Base-by-base conservation (phyloP, 2,797 vertebrate genomes). In the Vireo griseus region DNA sequence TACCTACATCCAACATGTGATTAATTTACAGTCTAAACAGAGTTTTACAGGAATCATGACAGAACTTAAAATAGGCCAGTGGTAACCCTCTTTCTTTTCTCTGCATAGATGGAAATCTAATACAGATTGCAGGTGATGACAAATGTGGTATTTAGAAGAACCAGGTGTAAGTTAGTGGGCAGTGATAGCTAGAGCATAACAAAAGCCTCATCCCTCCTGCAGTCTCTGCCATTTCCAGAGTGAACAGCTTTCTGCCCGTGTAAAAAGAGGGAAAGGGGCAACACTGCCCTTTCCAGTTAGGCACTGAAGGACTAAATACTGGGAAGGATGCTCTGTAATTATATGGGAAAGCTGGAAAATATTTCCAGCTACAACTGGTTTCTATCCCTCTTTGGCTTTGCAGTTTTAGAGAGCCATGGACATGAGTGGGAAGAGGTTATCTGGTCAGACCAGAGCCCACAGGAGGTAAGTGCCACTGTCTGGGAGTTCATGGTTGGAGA, bases 101-200 rank as follows among this genome's bases (percentile, higher is more conserved):
- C 39, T 79, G 57, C n/a, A 19, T 35, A 69, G 78, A 80, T 74
- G 5, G 8, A 63, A 87, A 82, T 71, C 26, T 63, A 35, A 47
- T 29, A 25, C 15, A 69, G 66, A 74, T 33, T 29, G 31, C 47
- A 76, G 87, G 31, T 40, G 50, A 72, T 2, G 47, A 88, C 48
- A 63, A 65, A 33, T 82, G 13, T 88, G 80, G 35, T 83, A 35
- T 92, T 93, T 69, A 47, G n/a, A 67, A 79, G 59, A 94, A 66
- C 78, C 67, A 76, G 40, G 25, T 84, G 39, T 31, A 75, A 77
- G 24, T 72, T 29, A 48, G 62, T 69, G 51, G 67, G 63, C n/a
- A 84, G 45, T 35, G 79, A 66, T 4, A 69, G 33, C 55, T 51
- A 39, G 74, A 62, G 31, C 73, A 13, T 47, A 63, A 67, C 40